Percentiles rank a stretch among this genome's conserved stretches.
These are phyloP conservation scores for Heliothis virescens DNA, from an alignment of 1,140 invertebrate genomes.

Conservation along the genomic window DNA sequence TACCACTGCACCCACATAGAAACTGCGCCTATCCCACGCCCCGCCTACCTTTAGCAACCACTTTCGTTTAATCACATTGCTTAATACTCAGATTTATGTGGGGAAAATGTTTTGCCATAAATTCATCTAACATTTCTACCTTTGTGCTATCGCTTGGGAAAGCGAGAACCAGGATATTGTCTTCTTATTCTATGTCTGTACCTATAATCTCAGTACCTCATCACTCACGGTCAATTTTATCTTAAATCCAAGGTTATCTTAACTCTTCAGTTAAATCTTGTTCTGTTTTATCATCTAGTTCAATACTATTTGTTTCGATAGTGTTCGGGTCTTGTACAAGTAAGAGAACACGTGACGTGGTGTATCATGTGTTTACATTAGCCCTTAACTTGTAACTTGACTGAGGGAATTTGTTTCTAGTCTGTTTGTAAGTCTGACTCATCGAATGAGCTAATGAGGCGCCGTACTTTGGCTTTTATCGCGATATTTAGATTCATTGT, in stretches of 20 bases:
- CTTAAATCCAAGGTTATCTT: slow-evolving; percentile 54
- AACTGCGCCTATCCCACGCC: slow-evolving; percentile 69
- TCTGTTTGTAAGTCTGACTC: neutral
- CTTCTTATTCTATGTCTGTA: neutral
- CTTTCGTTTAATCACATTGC: slow-evolving; percentile 75
- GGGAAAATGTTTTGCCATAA: slow-evolving; percentile 48
- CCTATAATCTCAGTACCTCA: slow-evolving; percentile 6
- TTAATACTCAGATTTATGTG: slow-evolving; percentile 65
- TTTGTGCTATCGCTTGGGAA: slow-evolving; percentile 16
- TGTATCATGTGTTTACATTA: slow-evolving; percentile 1
- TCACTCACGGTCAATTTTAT: slow-evolving; percentile 52
- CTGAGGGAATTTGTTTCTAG: neutral
- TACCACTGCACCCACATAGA: slow-evolving; percentile 64
- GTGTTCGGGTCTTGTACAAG: neutral
- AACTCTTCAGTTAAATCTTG: slow-evolving; percentile 27
- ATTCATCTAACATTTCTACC: slow-evolving; percentile 17
- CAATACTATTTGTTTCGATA: slow-evolving; percentile 4
- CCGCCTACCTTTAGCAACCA: slow-evolving; percentile 67
- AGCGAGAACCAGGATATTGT: slow-evolving; percentile 3
- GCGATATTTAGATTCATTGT: slow-evolving; percentile 22
- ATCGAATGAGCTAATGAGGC: neutral
- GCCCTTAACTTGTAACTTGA: slow-evolving; percentile 11
- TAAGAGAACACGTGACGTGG: neutral
- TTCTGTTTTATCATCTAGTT: neutral
- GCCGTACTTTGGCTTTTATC: neutral